Base-by-base conservation (phyloP, 2,888 invertebrate genomes). In the Mythimna impura region DNA sequence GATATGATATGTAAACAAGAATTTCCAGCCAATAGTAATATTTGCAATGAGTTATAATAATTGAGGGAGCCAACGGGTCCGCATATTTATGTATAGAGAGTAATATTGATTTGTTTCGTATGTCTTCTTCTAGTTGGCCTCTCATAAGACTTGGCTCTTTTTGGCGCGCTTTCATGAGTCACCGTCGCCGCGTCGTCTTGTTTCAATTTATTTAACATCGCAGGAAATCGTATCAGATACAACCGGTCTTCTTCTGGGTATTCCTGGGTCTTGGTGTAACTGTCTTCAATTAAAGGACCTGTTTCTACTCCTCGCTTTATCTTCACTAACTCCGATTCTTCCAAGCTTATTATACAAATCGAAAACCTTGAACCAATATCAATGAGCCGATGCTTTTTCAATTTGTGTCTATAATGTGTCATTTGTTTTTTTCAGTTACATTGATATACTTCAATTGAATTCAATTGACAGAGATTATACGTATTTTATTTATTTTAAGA, bases 1-100 rank as follows among this genome's bases (percentile, higher is more conserved):
- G 50, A 55, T 67, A 50, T 60, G 47, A 47, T 80, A 64, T 40
- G n/a, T 55, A 69, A 30, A 70, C 54, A 61, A 62, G 57, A 55
- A 61, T 69, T 69, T 79, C 69, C 76, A 76, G 73, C 76, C 71
- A 76, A 62, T 64, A 73, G 76, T 82, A 75, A 66, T 71, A 64
- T 68, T 73, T 30, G 70, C 73, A 82, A 73, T 71, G 57, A 69
- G 76, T 68, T 73, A 55, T 66, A 81, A 55, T 66, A 81, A 71
- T 71, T 77, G 61, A 68, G 20, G 60, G 54, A 60, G 54, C 76
- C 57, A 57, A 73, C 55, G 2, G n/a, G 57, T 64, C 34, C 30
- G 54, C 25, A 66, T 80, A 58, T 43, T 55, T 68, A 66, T 47
- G 40, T 50, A 1, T 43, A n/a, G n/a, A n/a, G 30, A n/a, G 17